phyloP scores from a whole-genome alignment of 1,140 invertebrate genomes.

The Mycetomoellerius zeteki region DNA sequence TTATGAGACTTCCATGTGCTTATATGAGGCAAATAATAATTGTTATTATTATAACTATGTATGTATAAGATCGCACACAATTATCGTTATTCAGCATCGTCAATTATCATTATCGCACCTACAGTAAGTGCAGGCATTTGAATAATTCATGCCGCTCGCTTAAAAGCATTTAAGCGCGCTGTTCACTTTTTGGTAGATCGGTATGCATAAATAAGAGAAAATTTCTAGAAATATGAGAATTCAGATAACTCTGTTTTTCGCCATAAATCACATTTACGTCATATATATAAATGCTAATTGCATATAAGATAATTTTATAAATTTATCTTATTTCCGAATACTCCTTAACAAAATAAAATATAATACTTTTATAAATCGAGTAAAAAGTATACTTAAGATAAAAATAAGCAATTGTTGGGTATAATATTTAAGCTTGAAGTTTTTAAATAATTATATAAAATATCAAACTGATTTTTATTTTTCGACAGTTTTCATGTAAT shows the following conservation, averaged over 20 bases:
- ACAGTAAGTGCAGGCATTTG: constrained; percentile 54
- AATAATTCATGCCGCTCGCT: constrained; percentile 73
- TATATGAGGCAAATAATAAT: constrained; percentile 40
- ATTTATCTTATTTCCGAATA: constrained; percentile 8
- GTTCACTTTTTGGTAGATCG: constrained; percentile 43
- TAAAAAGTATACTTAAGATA: background rate
- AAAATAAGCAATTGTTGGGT: background rate
- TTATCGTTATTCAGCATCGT: constrained; percentile 68
- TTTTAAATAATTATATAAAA: background rate
- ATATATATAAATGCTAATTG: constrained; percentile 22
- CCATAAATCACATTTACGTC: constrained; percentile 63
- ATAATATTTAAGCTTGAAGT: background rate
- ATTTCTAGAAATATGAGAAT: constrained; percentile 44
- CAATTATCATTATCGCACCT: constrained; percentile 72
- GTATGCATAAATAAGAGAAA: constrained; percentile 54
- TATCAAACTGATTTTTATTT: background rate
- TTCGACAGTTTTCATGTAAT: background rate
- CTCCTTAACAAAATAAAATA: background rate
- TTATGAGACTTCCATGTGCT: constrained; percentile 18
- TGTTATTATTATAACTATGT: constrained; percentile 50
- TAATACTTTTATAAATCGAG: constrained; percentile 1
- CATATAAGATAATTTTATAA: background rate
- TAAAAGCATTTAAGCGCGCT: constrained; percentile 34
- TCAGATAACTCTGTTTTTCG: constrained; percentile 25
- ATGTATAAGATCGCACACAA: constrained; percentile 63